phyloP scores from a whole-genome alignment of 2,797 vertebrate species.

The Halcyon badia region DNA sequence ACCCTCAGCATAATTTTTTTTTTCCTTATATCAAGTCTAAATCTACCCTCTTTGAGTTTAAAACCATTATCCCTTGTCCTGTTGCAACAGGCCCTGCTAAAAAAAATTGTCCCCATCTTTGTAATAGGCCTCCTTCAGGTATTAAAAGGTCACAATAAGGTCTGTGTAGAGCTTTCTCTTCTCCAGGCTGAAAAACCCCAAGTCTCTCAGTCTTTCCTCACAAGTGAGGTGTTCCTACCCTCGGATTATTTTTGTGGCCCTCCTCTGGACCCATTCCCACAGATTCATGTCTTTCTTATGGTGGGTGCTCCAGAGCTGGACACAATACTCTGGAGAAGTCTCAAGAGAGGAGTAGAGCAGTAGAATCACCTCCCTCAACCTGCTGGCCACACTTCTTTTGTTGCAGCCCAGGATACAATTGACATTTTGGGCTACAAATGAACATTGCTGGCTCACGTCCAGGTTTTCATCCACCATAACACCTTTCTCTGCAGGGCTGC shows the following conservation, averaged over 20 bases:
- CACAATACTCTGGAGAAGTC: neutral
- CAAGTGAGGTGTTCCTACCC: neutral
- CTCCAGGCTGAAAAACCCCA: neutral
- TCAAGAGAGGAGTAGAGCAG: neutral
- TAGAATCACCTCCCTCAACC: neutral
- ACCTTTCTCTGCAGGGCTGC: neutral
- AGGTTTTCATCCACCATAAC: neutral
- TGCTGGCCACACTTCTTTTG: neutral
- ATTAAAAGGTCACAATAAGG: no score
- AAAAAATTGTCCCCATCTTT: neutral
- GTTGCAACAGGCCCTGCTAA: neutral
- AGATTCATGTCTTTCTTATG: neutral
- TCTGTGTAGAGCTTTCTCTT: neutral
- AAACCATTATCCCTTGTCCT: neutral
- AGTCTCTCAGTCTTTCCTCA: neutral
- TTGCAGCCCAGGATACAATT: neutral
- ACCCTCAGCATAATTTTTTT: neutral
- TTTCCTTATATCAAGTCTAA: neutral
- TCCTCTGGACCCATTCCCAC: neutral
- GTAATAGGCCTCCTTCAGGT: no score
- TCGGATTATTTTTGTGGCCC: neutral
- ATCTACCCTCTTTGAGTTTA: neutral
- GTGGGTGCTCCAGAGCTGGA: neutral
- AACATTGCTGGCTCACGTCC: neutral
- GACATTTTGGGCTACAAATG: neutral